Evolutionary conservation across 2,888 invertebrate genomes (phyloP), one percentile per base, ranked within the genome.

Genomic region (Dynastes maya): DNA sequence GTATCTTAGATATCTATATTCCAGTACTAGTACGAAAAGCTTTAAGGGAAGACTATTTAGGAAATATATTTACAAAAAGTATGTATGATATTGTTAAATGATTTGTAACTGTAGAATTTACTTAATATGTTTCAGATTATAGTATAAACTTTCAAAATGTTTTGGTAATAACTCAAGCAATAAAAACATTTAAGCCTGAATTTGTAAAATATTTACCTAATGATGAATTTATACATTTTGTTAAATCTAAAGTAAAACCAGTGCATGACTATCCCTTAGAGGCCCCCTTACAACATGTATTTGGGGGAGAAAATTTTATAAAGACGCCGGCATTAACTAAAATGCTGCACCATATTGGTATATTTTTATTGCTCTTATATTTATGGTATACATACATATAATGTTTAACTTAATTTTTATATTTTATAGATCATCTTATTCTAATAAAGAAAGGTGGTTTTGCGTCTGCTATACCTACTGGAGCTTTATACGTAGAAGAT

Each of bases 221-320:
- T 0, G 81, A 86, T 0, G 82, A 88, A 2, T 82, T 90, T 5
- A 70, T 91, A 5, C 83, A 89, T 16, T 87, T 86, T 67, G 89
- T 90, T 0, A 87, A 86, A 68, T 82, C 84, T 0, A 78, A 88
- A 79, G 88, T 90, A 77, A 89, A 88, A 2, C 80, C 85, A 11
- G 32, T 82, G 0, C 67, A 86, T 49, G 88, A 90, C 0, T 90
- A 87, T 79, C 88, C 90, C 29, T 81, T 94, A 40, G 88, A 90
- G 83, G 84, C 86, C 6, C 87, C 89, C 8, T 84, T 94, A 75
- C 89, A 91, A 77, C 84, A 86, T 67, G 92, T 91, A 1, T 83
- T 94, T 13, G 93, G 93, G 0, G 92, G 92, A 2, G 82, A 88
- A 2, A 88, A 90, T 29, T 93, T 90, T 83, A 88, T 93, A 0